phyloP scores from a whole-genome alignment of 2,113 vertebrate genomes.

The Hyperopisus bebe region DNA sequence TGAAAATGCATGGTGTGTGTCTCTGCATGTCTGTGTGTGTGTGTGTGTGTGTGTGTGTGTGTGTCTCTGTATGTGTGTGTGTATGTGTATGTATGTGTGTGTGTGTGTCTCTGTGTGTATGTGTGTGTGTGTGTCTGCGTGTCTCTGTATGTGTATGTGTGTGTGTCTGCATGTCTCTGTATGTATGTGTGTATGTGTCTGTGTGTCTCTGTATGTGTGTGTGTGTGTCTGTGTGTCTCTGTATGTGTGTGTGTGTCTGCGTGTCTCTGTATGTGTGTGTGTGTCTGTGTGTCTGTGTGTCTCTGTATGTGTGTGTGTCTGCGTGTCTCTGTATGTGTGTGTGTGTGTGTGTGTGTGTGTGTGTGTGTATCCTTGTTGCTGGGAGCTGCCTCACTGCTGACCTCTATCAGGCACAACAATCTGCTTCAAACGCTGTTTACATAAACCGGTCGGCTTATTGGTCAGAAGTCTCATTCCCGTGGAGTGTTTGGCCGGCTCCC shows the following conservation, averaged over 20 bases:
- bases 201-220: constrained; percentile 23
- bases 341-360: constrained; percentile 12
- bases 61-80: constrained; percentile 29
- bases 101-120: constrained; percentile 18
- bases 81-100: background rate
- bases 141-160: background rate
- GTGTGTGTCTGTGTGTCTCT: constrained; percentile 10
- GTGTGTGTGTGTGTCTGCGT: constrained; percentile 24
- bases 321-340: constrained; percentile 16
- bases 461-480: background rate
- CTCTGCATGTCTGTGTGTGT: constrained; percentile 23
- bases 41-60: constrained; percentile 14
- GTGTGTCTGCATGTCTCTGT: constrained; percentile 17
- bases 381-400: constrained; percentile 16
- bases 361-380: background rate
- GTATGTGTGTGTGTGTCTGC: constrained; percentile 28
- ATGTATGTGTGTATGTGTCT: constrained; percentile 18
- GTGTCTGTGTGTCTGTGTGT: constrained; percentile 26
- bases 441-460: constrained; percentile 51
- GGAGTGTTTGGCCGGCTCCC: constrained; percentile 28
- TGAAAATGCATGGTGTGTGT: constrained; percentile 29
- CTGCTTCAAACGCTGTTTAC: constrained; percentile 45
- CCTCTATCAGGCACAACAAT: constrained; percentile 48
- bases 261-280: constrained; percentile 18
- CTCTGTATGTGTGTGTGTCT: constrained; percentile 18